Evolutionary conservation across 2,113 vertebrate genomes (phyloP), one percentile per base, ranked within the genome.

Genomic region (Andinoacara biseriatus): DNA sequence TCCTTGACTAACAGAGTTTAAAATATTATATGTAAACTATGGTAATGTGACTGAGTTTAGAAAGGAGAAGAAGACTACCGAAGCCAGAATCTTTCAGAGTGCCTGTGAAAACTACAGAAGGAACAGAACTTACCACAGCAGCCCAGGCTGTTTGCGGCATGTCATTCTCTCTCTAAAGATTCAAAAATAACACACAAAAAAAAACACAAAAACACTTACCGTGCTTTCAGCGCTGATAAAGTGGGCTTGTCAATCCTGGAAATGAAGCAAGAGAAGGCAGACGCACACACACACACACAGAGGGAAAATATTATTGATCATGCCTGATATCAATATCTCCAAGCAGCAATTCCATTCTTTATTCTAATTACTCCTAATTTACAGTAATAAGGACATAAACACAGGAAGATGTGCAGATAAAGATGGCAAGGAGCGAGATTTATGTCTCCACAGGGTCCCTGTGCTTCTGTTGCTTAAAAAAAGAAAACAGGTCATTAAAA

Each of bases 191-290:
- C 22, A 75, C 38, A 0, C 40, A 58, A 8, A 40, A 8, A 40
- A 38, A 2, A 57, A 46, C 43, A 46, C 22, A n/a, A 67, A 60
- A 20, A 63, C 1, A 78, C 93, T 92, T 74, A 94, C 93, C 92
- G 87, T 17, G 91, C 59, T 89, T 67, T 94, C 46, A 94, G 86
- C 33, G 80, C 86, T 43, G 90, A 80, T 82, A 93, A 46, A 58
- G 87, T 90, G 18, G 90, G 87, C 84, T 93, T 94, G 82, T 94
- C 93, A 62, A 93, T 92, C 93, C 93, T 94, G 84, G 22, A 79
- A 57, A 80, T 10, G 22, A 49, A 72, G 38, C 74, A 59, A 46
- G 54, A 74, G 60, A 85, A 87, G 22, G 49, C 13, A 86, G 38
- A 86, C n/a, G n/a, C n/a, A 52, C 31, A 33, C 31, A 33, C 33